phyloP scores from a whole-genome alignment of 1,140 invertebrate species.

The Saccostrea glomerata region DNA sequence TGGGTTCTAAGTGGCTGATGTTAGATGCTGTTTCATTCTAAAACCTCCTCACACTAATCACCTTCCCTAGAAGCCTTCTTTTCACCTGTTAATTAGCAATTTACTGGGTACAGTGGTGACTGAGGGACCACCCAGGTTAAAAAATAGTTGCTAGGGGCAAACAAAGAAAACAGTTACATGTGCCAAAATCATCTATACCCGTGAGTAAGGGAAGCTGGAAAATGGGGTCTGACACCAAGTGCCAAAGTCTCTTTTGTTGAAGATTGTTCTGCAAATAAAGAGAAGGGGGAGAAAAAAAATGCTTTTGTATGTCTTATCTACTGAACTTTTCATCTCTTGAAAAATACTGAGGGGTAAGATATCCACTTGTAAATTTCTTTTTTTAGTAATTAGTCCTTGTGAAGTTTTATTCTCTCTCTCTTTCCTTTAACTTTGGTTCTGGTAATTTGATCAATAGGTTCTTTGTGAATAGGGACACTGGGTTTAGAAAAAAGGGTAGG shows the following conservation, averaged over 20 bases:
- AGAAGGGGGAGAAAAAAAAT: not conserved
- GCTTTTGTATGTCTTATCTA: slow-evolving; percentile 22
- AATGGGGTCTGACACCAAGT: slow-evolving; percentile 22
- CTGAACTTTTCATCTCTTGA: slow-evolving; percentile 24
- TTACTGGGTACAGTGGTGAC: slow-evolving; percentile 16
- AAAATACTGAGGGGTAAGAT: slow-evolving; percentile 8
- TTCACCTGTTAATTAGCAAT: slow-evolving; percentile 14
- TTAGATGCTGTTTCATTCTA: not conserved
- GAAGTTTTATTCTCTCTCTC: not conserved
- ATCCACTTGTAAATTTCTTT: slow-evolving; percentile 16
- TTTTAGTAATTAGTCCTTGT: slow-evolving; percentile 15
- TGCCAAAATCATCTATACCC: not conserved
- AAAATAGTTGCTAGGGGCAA: slow-evolving; percentile 17
- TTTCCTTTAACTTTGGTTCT: slow-evolving; percentile 24
- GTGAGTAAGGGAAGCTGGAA: slow-evolving; percentile 3
- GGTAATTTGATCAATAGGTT: slow-evolving; percentile 16
- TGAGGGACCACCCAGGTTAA: slow-evolving; percentile 13
- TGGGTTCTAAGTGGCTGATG: not conserved
- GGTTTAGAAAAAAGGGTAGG: not conserved
- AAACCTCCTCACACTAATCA: not conserved
- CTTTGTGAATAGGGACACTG: not conserved
- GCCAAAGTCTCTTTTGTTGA: slow-evolving; percentile 23
- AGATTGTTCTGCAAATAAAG: not conserved
- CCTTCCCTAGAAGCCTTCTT: not conserved
- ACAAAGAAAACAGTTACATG: not conserved